Evolutionary conservation across 2,113 vertebrate genomes (phyloP), one percentile per base, ranked within the genome.

Genomic region (Pterophyllum scalare): DNA sequence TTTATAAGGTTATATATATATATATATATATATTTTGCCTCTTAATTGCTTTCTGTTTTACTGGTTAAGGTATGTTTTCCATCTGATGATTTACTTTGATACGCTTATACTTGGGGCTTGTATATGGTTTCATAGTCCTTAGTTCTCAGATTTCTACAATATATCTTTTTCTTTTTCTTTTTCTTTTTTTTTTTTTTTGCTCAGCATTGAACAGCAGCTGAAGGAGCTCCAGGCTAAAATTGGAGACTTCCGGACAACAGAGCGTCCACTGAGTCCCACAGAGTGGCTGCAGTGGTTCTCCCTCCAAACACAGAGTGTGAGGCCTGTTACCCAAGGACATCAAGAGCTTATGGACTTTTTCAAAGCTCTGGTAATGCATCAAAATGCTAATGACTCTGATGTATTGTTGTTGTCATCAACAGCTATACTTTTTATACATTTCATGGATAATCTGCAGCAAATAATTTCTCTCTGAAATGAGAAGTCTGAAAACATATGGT

Each of bases 261-360:
- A 96, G 11, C 86, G 91, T 43, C 91, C 97, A 0, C 92, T 93
- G 31, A 97, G 95, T 81, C 95, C 96, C 22, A 82, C 88, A 4
- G 97, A 98, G 88, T 96, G 95, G 80, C 90, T 97, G 54, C 96
- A 96, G 49, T 97, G 97, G 97, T 94, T 98, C 62, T 95, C 90
- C 90, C 93, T 90, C 70, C 96, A 92, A 90, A 90, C 67, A 75
- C 91, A 28, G 88, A 91, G 89, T 31, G 75, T 94, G 49, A 96
- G 87, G 88, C 91, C 95, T 74, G 89, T 90, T 72, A 92, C 96
- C 62, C 94, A 96, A 11, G 93, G 94, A 49, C 94, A 93, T 31
- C 93, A 95, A 85, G 96, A 97, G 57, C 90, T 98, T 83, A 93
- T 96, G 91, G 95, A 96, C 75, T 99, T 99, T 92, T 96, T 99